Evolutionary conservation across 2,113 vertebrate genomes (phyloP), one percentile per base, ranked within the genome.

Genomic region (Tylochromis polylepis): DNA sequence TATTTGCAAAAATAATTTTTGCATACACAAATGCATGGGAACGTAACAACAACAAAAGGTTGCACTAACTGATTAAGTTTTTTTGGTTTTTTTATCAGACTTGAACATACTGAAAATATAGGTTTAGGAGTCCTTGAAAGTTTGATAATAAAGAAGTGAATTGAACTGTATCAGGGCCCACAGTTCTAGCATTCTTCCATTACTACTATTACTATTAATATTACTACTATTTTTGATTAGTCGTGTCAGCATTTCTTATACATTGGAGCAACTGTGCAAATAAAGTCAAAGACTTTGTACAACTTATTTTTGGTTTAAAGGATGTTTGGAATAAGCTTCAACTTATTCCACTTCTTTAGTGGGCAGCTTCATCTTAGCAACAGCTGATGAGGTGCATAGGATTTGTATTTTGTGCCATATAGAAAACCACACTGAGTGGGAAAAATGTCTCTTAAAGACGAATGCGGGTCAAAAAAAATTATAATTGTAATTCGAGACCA

Each of bases 11-110:
- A 88, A 55, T 56, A 16, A 11, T 57, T 38, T 82, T 78, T 90
- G 20, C 38, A 84, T 87, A 81, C 79, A 87, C 15, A 70, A 82
- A 78, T 88, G 20, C 29, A 16, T 89, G 77, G 55, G 16, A 49
- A 85, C 58, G 41, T 78, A 65, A 70, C 49, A 79, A 87, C 82
- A 53, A 82, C 77, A 67, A 67, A 79, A 83, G 53, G 7, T 87
- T 89, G 60, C 77, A 91, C 79, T 91, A 70, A 85, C 51, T 88
- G 14, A 87, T 60, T 51, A 49, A 49, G 81, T 77, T 82, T 16
- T 16, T 41, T 27, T 3, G 1, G 18, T 5, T 6, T 1, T n/a
- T 0, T 72, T 46, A 15, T 20, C 43, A 72, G 49, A 88, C 7
- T 14, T 83, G 24, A 70, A 77, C 22, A 36, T 43, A 29, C 10